Conservation (phyloP, 2,797 vertebrate species). For the Cryptoblepharus egeriae region DNA sequence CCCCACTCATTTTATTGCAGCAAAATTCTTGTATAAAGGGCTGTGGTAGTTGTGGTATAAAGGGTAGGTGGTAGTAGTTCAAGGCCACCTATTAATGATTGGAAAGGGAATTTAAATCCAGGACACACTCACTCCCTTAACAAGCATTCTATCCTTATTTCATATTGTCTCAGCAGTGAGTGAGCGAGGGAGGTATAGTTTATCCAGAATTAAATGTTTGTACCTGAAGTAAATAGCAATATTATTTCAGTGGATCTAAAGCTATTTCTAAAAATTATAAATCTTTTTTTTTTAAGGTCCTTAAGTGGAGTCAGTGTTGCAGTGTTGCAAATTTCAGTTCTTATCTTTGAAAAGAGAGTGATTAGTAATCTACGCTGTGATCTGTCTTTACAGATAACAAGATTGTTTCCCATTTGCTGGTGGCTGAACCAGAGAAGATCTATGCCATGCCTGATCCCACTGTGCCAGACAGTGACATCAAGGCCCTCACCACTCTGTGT, state of each 20-base stretch:
- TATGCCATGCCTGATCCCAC: slow-evolving; percentile 99
- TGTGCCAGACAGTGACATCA: slow-evolving; percentile 98
- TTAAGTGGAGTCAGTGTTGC: slow-evolving; percentile 12
- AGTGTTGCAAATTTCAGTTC: background rate
- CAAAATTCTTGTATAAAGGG: too few species aligned
- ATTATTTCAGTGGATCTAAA: background rate
- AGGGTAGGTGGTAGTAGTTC: too few species aligned
- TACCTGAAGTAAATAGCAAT: background rate
- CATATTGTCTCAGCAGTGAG: too few species aligned
- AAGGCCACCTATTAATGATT: too few species aligned
- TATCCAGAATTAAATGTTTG: background rate
- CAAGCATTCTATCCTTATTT: too few species aligned
- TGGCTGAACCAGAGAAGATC: slow-evolving; percentile 99
- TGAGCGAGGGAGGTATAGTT: too few species aligned
- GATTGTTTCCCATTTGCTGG: slow-evolving; percentile 98
- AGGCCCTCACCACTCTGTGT: slow-evolving; percentile 97
- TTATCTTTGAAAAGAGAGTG: background rate
- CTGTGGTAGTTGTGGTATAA: too few species aligned
- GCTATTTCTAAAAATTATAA: background rate
- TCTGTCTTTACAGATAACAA: slow-evolving; percentile 97
- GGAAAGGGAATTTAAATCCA: too few species aligned
- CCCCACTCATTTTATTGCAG: too few species aligned
- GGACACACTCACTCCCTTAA: too few species aligned
- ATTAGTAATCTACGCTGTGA: slow-evolving; percentile 66
- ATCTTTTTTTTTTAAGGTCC: background rate